Evolutionary conservation across 2,888 invertebrate species (phyloP).

Genomic region (Alviniconcha strummeri): DNA sequence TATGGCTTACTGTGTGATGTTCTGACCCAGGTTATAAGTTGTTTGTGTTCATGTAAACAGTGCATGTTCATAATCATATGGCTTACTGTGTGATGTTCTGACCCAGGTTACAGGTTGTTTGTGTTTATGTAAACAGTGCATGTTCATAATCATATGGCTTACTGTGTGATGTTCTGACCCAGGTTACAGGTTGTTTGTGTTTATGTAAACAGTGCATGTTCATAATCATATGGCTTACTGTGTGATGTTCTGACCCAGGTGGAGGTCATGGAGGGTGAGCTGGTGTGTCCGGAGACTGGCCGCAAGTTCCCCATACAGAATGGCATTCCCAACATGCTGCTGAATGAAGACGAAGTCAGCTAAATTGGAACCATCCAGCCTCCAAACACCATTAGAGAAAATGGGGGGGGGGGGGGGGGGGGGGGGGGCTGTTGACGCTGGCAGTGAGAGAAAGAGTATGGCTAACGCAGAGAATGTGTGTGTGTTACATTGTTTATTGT

Average conservation of each 20-base stretch:
- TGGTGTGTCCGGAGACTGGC: constrained; percentile 97
- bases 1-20: too few species aligned
- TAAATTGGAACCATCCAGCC: background rate
- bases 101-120: too few species aligned
- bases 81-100: too few species aligned
- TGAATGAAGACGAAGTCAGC: constrained; percentile 95
- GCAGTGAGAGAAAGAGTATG: background rate
- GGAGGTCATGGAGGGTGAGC: constrained; percentile 92
- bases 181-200: too few species aligned
- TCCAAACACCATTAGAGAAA: background rate
- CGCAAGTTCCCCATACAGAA: constrained; percentile 95
- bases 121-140: too few species aligned
- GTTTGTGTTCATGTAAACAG: too few species aligned
- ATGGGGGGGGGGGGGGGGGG: background rate
- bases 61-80: too few species aligned
- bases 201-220: too few species aligned
- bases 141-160: too few species aligned
- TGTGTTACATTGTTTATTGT: background rate
- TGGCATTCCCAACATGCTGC: constrained; percentile 98
- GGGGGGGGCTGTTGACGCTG: background rate
- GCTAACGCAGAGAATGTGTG: constrained; percentile 9
- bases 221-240: too few species aligned
- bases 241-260: constrained; percentile 74
- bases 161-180: too few species aligned
- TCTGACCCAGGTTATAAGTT: too few species aligned